Conservation (phyloP, 2,888 invertebrate species). For the Oligia latruncula region DNA sequence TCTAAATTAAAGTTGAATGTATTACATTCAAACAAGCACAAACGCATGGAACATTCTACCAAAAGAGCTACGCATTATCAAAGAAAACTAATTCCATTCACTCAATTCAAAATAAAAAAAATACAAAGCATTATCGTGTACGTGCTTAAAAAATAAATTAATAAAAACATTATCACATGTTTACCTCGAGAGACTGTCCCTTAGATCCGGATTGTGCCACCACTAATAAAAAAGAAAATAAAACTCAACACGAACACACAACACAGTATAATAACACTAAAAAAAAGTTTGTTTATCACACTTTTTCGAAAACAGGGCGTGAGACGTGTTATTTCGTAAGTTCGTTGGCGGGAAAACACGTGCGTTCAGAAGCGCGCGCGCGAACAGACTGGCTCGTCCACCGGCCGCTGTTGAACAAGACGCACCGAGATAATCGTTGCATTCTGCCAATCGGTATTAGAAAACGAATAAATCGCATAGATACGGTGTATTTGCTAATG, state of each 20-base stretch:
- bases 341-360: constrained; percentile 71
- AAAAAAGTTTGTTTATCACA: constrained; percentile 69
- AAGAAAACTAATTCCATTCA: constrained; percentile 56
- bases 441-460: constrained; percentile 82
- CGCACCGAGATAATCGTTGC: constrained; percentile 75
- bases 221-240: constrained; percentile 60
- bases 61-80: constrained; percentile 39
- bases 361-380: constrained; percentile 73
- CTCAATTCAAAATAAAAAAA: constrained; percentile 67
- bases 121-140: constrained; percentile 67
- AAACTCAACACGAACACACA: constrained; percentile 70
- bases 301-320: constrained; percentile 71
- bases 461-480: constrained; percentile 86
- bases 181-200: constrained; percentile 74
- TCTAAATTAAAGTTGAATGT: constrained; percentile 17
- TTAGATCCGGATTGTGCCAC: constrained; percentile 70
- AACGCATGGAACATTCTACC: constrained; percentile 14
- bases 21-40: constrained; percentile 5
- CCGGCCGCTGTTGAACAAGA: constrained; percentile 67
- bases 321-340: constrained; percentile 69
- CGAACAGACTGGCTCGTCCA: constrained; percentile 75
- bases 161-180: constrained; percentile 73
- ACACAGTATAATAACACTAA: constrained; percentile 73
- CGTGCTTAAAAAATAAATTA: constrained; percentile 71
- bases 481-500: constrained; percentile 82